Percentiles rank a stretch among this genome's conserved stretches.
phyloP scores from a whole-genome alignment of 2,888 invertebrate species.

The Habrosyne pyritoides region DNA sequence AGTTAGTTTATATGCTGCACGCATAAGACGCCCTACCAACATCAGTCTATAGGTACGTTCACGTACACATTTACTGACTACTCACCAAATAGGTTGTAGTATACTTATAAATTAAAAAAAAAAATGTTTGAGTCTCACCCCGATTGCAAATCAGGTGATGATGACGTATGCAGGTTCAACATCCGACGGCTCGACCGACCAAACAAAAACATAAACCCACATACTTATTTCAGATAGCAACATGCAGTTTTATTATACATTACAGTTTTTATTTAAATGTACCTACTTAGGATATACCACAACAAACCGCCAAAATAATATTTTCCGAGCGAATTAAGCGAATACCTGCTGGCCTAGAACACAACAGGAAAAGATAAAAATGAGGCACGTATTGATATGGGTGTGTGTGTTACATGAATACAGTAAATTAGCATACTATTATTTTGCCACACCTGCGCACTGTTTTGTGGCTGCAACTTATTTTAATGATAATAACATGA shows the following conservation, averaged over 20 bases:
- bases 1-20: no score
- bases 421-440: constrained; percentile 1
- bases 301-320: background rate
- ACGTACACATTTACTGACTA: no score
- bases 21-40: no score
- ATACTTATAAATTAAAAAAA: no score
- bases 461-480: background rate
- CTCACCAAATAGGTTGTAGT: no score
- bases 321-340: background rate
- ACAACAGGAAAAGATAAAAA: constrained; percentile 2
- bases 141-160: background rate
- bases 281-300: background rate
- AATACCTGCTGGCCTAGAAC: background rate
- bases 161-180: background rate
- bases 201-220: background rate
- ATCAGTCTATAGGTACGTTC: no score
- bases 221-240: background rate
- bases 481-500: background rate
- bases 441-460: background rate
- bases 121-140: background rate
- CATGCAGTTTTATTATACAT: background rate
- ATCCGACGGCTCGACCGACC: background rate
- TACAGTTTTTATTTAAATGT: background rate
- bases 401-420: background rate
- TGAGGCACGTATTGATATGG: constrained; percentile 1